Percentiles rank a stretch among this genome's conserved stretches.
phyloP scores from a whole-genome alignment of 2,888 invertebrate species.

The Odontothrips loti region DNA sequence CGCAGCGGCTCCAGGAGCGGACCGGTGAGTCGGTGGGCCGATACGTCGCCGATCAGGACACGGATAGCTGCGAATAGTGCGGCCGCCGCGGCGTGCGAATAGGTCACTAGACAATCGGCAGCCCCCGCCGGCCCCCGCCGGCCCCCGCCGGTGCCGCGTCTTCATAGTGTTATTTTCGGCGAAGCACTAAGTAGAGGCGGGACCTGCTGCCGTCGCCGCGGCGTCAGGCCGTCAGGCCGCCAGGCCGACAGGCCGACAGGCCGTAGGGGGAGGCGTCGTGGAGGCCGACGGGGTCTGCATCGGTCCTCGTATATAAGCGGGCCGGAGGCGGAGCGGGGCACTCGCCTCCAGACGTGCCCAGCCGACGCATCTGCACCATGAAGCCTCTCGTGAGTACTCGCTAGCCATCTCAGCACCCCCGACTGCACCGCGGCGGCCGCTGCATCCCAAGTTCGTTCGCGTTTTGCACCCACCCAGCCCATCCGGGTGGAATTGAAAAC shows the following conservation, averaged over 20 bases:
- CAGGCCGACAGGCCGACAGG: background rate
- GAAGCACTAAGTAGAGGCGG: background rate
- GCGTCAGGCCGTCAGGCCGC: too few relatives aligned
- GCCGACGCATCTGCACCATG: background rate
- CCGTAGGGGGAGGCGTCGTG: background rate
- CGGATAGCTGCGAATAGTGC: too few relatives aligned
- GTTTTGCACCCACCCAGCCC: too few relatives aligned
- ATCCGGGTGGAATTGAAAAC: too few relatives aligned
- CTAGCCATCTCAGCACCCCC: too few relatives aligned
- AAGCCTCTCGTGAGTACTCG: conserved; percentile 2
- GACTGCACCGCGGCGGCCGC: too few relatives aligned
- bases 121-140: background rate
- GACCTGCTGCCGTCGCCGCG: background rate
- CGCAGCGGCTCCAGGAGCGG: too few relatives aligned
- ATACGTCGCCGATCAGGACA: too few relatives aligned
- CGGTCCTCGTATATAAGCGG: conserved; percentile 1
- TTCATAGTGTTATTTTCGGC: background rate
- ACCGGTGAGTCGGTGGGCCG: too few relatives aligned
- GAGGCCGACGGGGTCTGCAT: background rate
- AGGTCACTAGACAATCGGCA: background rate
- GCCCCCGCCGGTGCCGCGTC: background rate
- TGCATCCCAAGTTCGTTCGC: too few relatives aligned
- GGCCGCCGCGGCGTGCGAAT: background rate
- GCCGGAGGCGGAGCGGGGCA: conserved; percentile 14
- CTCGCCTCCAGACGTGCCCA: background rate